A percentile compares a stretch with the other conserved stretches of the same genome.
Conservation (phyloP, 1,140 invertebrate species). For the Pogonomyrmex californicus region DNA sequence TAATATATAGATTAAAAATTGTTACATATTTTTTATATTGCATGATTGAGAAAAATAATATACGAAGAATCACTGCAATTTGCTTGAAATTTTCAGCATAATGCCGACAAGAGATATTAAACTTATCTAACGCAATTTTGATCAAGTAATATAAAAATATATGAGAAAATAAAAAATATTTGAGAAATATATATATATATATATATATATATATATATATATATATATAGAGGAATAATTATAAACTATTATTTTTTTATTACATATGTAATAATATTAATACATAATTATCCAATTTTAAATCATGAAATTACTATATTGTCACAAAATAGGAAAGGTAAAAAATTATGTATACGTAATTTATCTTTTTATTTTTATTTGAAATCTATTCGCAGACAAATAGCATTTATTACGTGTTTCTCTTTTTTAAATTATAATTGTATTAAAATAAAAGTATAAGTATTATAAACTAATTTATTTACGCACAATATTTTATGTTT, state of each 20-base stretch:
- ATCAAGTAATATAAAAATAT: neutral
- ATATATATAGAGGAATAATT: no score
- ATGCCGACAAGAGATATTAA: neutral
- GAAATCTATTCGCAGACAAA: no score
- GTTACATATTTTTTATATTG: conserved; percentile 9
- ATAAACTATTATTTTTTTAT: neutral
- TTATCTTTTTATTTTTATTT: no score
- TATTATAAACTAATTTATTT: neutral
- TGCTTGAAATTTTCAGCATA: conserved; percentile 45
- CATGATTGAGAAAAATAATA: conserved; percentile 6
- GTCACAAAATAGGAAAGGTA: neutral
- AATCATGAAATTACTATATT: conserved; percentile 1
- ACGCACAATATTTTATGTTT: neutral
- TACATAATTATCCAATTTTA: neutral
- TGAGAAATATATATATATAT: no score
- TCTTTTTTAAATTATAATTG: no score
- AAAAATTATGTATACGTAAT: neutral
- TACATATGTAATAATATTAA: neutral
- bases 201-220: no score
- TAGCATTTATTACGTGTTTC: neutral
- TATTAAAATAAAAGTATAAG: no score
- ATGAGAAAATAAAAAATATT: neutral
- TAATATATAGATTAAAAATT: neutral
- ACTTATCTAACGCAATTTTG: neutral
- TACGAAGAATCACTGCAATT: neutral